Evolutionary conservation across 2,797 vertebrate species (phyloP), one percentile per base, ranked within the genome.

Genomic region (Channa striata): DNA sequence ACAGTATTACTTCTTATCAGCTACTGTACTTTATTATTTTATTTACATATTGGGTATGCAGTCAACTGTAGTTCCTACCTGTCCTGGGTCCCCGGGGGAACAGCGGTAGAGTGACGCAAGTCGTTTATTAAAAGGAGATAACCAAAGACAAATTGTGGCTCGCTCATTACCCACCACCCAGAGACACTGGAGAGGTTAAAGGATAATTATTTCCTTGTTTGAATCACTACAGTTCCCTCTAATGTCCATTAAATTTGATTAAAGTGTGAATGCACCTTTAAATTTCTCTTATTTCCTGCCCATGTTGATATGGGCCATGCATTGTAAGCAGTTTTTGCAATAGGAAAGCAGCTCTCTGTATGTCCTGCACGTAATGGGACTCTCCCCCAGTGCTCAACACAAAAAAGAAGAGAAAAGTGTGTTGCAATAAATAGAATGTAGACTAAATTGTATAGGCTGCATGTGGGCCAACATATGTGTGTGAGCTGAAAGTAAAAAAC

Each of bases 301-400:
- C 1, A 1, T 6, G 4, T 12, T 59, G 23, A 52, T 73, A n/a
- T n/a, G n/a, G n/a, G 69, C 70, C 39, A 8, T 4, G 56, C 68
- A 79, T 64, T 62, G 60, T 34, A 73, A 81, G 47, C 64, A 43
- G 52, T 36, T 57, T 53, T 47, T 50, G 76, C 72, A 88, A 84
- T 87, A 61, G 56, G 50, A 44, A 82, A 71, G 37, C 25, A 8
- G 40, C 30, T 59, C 62, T 90, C 81, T 82, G 81, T 52, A 90
- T 85, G 84, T 86, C 77, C 84, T 65, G 82, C 86, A 91, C 79
- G 83, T 86, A 77, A 47, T 51, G 51, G 52, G 64, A 49, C 81
- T 83, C 82, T 66, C 56, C 52, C 21, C 54, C 68, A 40, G 59
- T 16, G 68, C 47, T 59, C 37, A 19, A 43, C 37, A 40, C 54